Conservation (phyloP, 2,797 vertebrate species). For the Falco novaeseelandiae region DNA sequence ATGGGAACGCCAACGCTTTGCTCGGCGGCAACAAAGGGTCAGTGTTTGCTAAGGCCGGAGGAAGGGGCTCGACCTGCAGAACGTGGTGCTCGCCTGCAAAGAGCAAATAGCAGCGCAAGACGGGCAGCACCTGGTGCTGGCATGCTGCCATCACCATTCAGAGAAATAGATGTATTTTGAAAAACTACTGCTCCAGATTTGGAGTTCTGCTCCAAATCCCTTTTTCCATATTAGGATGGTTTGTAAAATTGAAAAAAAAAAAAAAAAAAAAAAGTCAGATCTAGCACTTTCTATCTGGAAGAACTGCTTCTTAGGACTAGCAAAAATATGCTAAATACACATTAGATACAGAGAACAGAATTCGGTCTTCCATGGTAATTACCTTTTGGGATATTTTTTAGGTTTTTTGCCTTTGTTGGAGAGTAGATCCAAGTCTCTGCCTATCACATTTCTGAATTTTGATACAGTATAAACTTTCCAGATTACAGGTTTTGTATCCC, state of each 20-base stretch:
- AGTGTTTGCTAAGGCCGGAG: background rate
- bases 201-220: background rate
- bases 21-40: background rate
- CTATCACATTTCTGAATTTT: background rate
- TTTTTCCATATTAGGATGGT: too few species aligned
- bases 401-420: background rate
- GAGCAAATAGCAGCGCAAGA: background rate
- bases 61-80: background rate
- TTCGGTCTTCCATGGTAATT: background rate
- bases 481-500: background rate
- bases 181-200: background rate
- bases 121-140: accelerated
- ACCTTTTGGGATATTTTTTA: accelerated
- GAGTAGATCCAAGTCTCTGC: background rate
- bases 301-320: accelerated
- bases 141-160: accelerated
- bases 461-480: background rate
- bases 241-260: too few species aligned
- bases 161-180: background rate
- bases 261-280: background rate
- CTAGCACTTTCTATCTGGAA: background rate
- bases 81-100: accelerated
- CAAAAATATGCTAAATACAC: background rate
- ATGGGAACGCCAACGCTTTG: background rate
- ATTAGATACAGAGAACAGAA: accelerated